Evolutionary conservation across 2,888 invertebrate genomes (phyloP).

Genomic region (Sphaeridia pumilis): DNA sequence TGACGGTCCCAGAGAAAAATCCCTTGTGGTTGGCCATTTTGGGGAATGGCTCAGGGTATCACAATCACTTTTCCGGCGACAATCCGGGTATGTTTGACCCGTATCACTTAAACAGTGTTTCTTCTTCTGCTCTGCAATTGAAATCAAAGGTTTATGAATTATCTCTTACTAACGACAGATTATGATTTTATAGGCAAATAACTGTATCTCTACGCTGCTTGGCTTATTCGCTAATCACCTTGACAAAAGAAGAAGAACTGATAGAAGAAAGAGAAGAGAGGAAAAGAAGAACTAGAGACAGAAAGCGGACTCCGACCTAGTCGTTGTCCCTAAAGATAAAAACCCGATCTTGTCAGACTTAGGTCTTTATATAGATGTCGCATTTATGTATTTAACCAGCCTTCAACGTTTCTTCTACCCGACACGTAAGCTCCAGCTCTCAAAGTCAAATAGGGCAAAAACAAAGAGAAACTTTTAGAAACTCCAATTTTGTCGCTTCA

Average conservation of each 20-base stretch:
- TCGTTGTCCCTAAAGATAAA: conserved; percentile 2
- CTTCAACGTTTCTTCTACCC: not conserved
- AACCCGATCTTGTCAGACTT: not conserved
- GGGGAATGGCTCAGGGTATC: too few species aligned
- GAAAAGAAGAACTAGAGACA: not conserved
- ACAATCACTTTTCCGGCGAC: too few species aligned
- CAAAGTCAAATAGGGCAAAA: not conserved
- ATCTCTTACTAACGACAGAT: too few species aligned
- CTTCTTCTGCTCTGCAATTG: too few species aligned
- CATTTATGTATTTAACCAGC: not conserved
- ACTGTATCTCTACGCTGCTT: too few species aligned
- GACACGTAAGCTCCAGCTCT: too few species aligned
- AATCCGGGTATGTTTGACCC: too few species aligned
- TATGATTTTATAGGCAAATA: too few species aligned
- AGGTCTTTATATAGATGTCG: not conserved
- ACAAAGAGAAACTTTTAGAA: not conserved
- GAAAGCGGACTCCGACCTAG: not conserved
- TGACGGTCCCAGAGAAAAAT: not conserved
- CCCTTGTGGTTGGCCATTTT: not conserved
- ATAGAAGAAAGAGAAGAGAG: not conserved
- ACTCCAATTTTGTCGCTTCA: not conserved
- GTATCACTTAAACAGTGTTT: too few species aligned
- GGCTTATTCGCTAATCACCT: not conserved
- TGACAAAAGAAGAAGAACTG: not conserved
- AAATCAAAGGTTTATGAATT: too few species aligned